Base-by-base conservation (phyloP, 35 echinoderm and acorn worm genomes). In the Apostichopus parvimensis region DNA sequence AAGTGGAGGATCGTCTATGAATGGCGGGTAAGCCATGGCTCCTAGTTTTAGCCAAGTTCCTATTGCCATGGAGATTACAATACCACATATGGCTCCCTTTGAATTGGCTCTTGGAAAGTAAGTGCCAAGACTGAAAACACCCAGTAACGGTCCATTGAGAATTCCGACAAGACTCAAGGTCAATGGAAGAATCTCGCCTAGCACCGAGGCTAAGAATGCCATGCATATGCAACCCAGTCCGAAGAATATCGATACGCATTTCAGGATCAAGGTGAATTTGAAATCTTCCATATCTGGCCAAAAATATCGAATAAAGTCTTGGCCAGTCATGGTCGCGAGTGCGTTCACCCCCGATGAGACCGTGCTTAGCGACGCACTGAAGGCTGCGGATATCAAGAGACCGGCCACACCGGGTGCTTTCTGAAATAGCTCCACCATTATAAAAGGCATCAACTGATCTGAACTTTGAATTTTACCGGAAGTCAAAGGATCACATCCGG, bases 341-440 rank as follows among this genome's bases (percentile, higher is more conserved):
- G 92, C 57, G 73, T 93, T 93, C 1, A 93, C 59, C 54, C 92
- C 92, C 15, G 82, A 72, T 14, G 86, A 88, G 3, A 88, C 86
- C n/a, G 25, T 62, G 28, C 86, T 66, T 0, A 88, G 86, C 23
- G 86, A 66, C 23, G 86, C 86, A 72, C 86, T 72, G 6, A 88
- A 68, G 2, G 60, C 62, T 4, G 86, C 62, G 9, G 86, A 68
- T 11, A 88, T 88, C 11, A 72, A 53, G 9, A 88, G 64, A 34
- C 86, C 86, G 2, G 86, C 23, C 5, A 88, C 18, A 14, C 86
- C 86, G 6, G 86, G 86, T 5, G 72, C 62, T 17, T 72, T 65
- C 10, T 88, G 61, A 18, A 88, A 88, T 52, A 88, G 7, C 6
- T 88, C 22, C 3, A 88, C 34, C n/a, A 72, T 72, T 14, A 73